These are phyloP conservation scores for Bruchidius siliquastri DNA, from an alignment of 2,888 invertebrate species.

Conservation along the genomic window DNA sequence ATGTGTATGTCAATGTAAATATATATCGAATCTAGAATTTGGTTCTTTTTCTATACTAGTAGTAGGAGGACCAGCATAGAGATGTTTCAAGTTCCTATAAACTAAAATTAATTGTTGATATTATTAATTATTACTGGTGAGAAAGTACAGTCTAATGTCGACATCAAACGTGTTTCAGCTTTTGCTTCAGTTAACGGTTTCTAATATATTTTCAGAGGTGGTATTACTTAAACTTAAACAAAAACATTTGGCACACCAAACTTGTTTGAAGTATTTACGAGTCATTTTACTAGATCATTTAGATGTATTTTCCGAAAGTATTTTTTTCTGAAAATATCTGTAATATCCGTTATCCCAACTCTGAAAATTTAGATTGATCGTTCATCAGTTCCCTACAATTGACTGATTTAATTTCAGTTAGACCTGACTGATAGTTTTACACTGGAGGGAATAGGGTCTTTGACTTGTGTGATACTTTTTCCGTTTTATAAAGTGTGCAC, in stretches of 20 bases:
- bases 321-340: no score
- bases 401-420: neutral
- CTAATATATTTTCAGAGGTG: neutral
- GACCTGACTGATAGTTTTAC: neutral
- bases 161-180: neutral
- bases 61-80: slow-evolving; percentile 44
- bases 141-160: slow-evolving; percentile 4
- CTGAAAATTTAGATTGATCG: neutral
- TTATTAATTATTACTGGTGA: slow-evolving; percentile 16
- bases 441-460: slow-evolving; percentile 41
- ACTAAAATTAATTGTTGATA: slow-evolving; percentile 32
- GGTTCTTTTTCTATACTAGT: slow-evolving; percentile 31
- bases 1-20: slow-evolving; percentile 21
- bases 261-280: no score
- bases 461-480: slow-evolving; percentile 13
- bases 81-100: slow-evolving; percentile 44
- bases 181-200: neutral
- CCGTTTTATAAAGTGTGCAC: slow-evolving; percentile 20
- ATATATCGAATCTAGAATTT: slow-evolving; percentile 25
- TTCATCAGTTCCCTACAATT: neutral
- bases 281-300: no score
- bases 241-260: no score
- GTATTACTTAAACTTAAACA: no score
- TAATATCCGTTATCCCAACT: neutral
- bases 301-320: no score